A percentile compares a stretch with the other conserved stretches of the same genome.
Evolutionary conservation across 2,888 invertebrate genomes (phyloP).

Genomic region (Erynnis tages): DNA sequence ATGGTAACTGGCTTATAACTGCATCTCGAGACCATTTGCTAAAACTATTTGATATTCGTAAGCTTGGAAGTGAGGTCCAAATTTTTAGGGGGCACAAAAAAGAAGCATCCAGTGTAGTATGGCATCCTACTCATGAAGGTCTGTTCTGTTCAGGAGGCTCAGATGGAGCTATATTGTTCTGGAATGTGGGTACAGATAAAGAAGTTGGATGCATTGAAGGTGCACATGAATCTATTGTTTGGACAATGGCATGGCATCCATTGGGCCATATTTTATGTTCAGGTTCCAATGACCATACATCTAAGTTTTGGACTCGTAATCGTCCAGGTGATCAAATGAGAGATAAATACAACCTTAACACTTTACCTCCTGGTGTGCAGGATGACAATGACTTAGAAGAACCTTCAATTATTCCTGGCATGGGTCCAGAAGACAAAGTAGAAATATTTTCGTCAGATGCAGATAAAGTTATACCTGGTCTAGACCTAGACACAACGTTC

Average conservation of each 20-base stretch:
- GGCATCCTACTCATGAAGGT: conserved; percentile 99
- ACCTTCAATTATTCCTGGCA: conserved; percentile 93
- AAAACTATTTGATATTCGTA: conserved; percentile 98
- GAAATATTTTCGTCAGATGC: conserved; percentile 84
- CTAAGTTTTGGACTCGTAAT: conserved; percentile 99
- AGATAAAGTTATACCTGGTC: conserved; percentile 89
- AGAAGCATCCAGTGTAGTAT: conserved; percentile 97
- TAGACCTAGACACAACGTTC: conserved; percentile 88
- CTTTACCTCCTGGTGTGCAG: conserved; percentile 89
- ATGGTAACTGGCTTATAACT: conserved; percentile 99
- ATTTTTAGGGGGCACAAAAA: conserved; percentile 99
- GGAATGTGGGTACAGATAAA: conserved; percentile 99
- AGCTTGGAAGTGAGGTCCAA: conserved; percentile 96
- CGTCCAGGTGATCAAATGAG: conserved; percentile 99
- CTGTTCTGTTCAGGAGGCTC: conserved; percentile 99
- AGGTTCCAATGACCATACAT: conserved; percentile 99
- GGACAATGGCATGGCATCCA: conserved; percentile 99
- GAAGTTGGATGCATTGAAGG: conserved; percentile 99
- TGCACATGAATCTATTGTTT: conserved; percentile 99
- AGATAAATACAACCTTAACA: conserved; percentile 98
- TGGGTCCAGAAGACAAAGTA: conserved; percentile 98
- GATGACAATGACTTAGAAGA: conserved; percentile 84
- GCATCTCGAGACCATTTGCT: conserved; percentile 98
- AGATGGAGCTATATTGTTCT: conserved; percentile 98
- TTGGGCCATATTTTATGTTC: conserved; percentile 99